These are phyloP conservation scores for Trichogramma evanescens DNA, from an alignment of 2,888 invertebrate species.

Conservation along the genomic window DNA sequence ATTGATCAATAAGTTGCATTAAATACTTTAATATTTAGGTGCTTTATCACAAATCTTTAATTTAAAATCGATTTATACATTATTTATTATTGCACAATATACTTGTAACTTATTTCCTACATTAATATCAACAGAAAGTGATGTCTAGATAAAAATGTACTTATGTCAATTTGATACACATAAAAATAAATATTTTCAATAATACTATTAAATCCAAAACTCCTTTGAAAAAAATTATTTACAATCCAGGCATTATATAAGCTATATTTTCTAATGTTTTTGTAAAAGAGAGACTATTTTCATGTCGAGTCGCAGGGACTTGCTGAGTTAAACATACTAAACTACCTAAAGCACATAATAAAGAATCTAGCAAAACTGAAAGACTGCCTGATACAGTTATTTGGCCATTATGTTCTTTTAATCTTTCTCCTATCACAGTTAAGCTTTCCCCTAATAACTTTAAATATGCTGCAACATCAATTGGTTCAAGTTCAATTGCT, in stretches of 20 bases:
- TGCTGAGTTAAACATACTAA: conserved; percentile 79
- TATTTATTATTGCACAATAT: no score
- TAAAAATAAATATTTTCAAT: background rate
- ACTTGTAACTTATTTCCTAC: no score
- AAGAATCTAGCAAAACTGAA: conserved; percentile 85
- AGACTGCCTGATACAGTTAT: conserved; percentile 92
- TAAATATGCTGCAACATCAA: conserved; percentile 88
- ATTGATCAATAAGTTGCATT: no score
- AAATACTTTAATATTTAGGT: no score
- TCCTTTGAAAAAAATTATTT: conserved; percentile 21
- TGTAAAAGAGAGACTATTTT: conserved; percentile 50
- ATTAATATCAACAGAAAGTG: no score
- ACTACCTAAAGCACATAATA: conserved; percentile 86
- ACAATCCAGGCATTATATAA: conserved; percentile 63
- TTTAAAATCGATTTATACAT: no score
- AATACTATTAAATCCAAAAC: background rate
- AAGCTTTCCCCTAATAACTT: conserved; percentile 90
- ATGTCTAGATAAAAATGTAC: no score
- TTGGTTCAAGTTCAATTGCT: conserved; percentile 52
- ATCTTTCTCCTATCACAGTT: conserved; percentile 86
- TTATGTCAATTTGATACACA: background rate
- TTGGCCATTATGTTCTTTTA: conserved; percentile 92
- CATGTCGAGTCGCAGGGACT: conserved; percentile 58
- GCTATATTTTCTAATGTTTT: conserved; percentile 88
- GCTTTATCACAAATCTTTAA: no score